Base-by-base conservation (phyloP, 2,113 vertebrate genomes). In the Triplophysa rosa region DNA sequence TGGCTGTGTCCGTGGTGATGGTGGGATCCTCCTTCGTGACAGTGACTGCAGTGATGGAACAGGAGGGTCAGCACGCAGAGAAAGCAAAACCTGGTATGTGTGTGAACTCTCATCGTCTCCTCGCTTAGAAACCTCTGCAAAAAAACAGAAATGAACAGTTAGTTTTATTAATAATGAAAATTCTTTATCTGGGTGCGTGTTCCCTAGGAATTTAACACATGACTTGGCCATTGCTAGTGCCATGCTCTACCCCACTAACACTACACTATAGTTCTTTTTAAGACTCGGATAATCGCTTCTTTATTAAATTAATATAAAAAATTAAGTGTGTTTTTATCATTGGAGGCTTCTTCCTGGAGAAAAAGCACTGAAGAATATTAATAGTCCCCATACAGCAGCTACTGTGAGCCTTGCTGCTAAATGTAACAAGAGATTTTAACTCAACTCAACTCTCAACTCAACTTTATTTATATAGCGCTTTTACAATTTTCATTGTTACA, bases 71-170 rank as follows among this genome's bases (percentile, higher is more conserved):
- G 91, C 91, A 98, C 93, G 88, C 97, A 98, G 90, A 99, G 94
- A 92, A 99, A 93, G 90, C 97, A 98, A 89, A 99, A 96, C 89
- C 95, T 95, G 80, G 97, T 96, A 92, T 97, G 96, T 86, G 94
- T 88, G 84, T 96, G 96, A 89, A 98, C 96, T 92, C 94, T 95
- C 98, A 99, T 99, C 89, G 82, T 91, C 86, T 87, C 81, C 76
- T 87, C 42, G 79, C 85, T 88, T 85, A 81, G 81, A 81, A 81
- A 87, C 85, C 84, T 87, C 93, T 93, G 87, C 4, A 49, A 45
- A 67, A 29, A 16, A 58, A 71, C 29, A 21, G 23, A 4, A 68
- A n/a, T 1, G 2, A 56, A 58, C 3, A 54, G 49, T 37, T 37
- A 7, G 7, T 37, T 8, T 6, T 37, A 37, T 37, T 37, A 7